Evolutionary conservation across 2,797 vertebrate genomes (phyloP), one percentile per base, ranked within the genome.

Genomic region (Acrossocheilus fasciatus): DNA sequence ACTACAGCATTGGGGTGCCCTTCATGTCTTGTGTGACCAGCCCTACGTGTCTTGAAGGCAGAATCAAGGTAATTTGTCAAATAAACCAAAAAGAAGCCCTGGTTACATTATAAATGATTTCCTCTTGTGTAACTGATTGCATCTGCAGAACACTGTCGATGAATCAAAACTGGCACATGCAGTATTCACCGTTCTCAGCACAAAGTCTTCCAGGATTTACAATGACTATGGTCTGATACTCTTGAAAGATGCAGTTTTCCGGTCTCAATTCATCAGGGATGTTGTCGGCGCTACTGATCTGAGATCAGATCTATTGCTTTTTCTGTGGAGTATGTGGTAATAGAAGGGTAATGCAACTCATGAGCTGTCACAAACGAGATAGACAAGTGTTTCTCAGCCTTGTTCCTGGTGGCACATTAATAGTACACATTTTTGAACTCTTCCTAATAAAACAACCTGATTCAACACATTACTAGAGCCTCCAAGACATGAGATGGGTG

Each of bases 261-360:
- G 30, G 62, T 39, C 36, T 43, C 52, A 82, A 23, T 82, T 41
- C 50, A 82, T 82, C 36, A 57, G 23, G 36, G 36, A 73, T 57
- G 50, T 57, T 59, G 50, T 26, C 54, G 36, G n/a, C 0, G 36
- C 36, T 36, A 68, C 30, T 73, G 81, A 59, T 72, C 50, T 30
- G 36, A 59, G 52, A 73, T 83, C 69, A 73, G 36, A 73, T 57
- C 36, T 54, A 45, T 47, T 50, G 52, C 81, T 82, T 41, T 23
- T 57, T 30, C 6, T 7, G 41, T 34, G 26, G 34, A 7, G 17
- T 47, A 34, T 47, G 41, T 47, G 15, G 57, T 10, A 59, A 59
- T 8, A 15, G 14, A 62, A 17, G 54, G 5, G 57, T 62, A 11
- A 45, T 0, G 23, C 10, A 79, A 6, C n/a, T 30, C 57, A 43